Evolutionary conservation across 2,888 invertebrate genomes (phyloP), one percentile per base, ranked within the genome.

Genomic region (Eupelmus urozonus): DNA sequence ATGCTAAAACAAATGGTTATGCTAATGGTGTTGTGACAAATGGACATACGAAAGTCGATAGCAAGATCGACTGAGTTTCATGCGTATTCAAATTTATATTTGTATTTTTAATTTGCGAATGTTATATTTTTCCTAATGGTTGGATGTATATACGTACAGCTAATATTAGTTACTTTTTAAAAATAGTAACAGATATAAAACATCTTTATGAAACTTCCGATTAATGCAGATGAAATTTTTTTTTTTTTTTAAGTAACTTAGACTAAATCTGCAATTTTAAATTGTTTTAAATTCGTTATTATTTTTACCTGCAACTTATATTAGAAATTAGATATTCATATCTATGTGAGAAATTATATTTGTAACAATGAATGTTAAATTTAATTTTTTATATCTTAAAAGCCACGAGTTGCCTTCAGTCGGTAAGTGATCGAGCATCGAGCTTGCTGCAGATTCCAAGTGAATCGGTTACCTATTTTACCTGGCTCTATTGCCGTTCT

Each of bases 51-150:
- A 80, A 72, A 42, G 16, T 16, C 1, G 51, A 53, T 13, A 16
- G 40, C 1, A 79, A 79, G 42, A 20, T 7, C 23, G 79, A 79
- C 20, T 76, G 57, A 45, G 2, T 2, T 13, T 2, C 16, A 66
- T 66, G 16, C 11, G n/a, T 49, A 18, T 59, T 29, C 18, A 40
- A 42, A 25, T 3, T 23, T 42, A 20, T 25, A n/a, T 0, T 5
- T 57, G 20, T n/a, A 25, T 51, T 66, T 65, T 45, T 65, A 40
- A 45, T 51, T 66, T 7, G 5, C 53, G 5, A 9, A 53, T 18
- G 20, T 20, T 53, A 20, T 18, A 7, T 20, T 53, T 53, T 53
- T n/a, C 2, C 49, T 49, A 9, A 34, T 34, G 34, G 9, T 34
- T 34, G 34, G 9, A 9, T 34, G 34, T n/a, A n/a, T n/a, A n/a